Percentiles rank a stretch among this genome's conserved stretches.
Conservation (phyloP, 2,113 vertebrate species). For the Felis catus region DNA sequence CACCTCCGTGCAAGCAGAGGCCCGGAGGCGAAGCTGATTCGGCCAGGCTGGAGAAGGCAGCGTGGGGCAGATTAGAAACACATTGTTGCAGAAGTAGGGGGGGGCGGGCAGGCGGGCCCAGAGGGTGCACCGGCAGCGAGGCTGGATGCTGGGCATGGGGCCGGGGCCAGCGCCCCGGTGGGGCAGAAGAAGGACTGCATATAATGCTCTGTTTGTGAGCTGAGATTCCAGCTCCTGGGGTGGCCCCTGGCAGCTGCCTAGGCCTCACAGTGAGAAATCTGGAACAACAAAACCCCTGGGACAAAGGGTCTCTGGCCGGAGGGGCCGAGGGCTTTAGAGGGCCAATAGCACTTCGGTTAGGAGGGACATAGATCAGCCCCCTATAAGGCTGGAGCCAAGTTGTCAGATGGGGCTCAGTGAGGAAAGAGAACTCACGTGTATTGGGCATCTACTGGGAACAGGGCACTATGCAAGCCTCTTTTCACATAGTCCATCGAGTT, state of each 20-base stretch:
- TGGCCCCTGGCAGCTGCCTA: conserved; percentile 56
- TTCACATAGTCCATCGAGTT: background rate
- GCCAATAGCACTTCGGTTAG: background rate
- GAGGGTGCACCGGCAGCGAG: background rate
- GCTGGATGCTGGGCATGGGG: background rate
- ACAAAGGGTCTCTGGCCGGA: conserved; percentile 26
- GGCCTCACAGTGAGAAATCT: conserved; percentile 37
- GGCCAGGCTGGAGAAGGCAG: conserved; percentile 51
- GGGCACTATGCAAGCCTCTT: background rate
- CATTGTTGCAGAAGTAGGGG: background rate
- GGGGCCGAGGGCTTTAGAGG: background rate
- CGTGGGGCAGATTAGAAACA: conserved; percentile 77
- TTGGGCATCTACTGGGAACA: background rate
- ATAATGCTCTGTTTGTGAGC: conserved; percentile 76
- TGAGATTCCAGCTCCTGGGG: conserved; percentile 73
- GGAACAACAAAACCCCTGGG: background rate
- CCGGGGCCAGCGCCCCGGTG: background rate
- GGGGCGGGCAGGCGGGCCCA: background rate
- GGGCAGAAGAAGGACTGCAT: background rate
- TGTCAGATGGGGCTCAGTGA: accelerated
- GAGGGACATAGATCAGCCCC: background rate
- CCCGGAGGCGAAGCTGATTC: conserved; percentile 64
- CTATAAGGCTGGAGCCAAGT: background rate
- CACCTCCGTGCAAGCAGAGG: conserved; percentile 44
- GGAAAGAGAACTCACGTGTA: background rate